phyloP scores from a whole-genome alignment of 2,888 invertebrate genomes.

The Stenichneumon culpator region DNA sequence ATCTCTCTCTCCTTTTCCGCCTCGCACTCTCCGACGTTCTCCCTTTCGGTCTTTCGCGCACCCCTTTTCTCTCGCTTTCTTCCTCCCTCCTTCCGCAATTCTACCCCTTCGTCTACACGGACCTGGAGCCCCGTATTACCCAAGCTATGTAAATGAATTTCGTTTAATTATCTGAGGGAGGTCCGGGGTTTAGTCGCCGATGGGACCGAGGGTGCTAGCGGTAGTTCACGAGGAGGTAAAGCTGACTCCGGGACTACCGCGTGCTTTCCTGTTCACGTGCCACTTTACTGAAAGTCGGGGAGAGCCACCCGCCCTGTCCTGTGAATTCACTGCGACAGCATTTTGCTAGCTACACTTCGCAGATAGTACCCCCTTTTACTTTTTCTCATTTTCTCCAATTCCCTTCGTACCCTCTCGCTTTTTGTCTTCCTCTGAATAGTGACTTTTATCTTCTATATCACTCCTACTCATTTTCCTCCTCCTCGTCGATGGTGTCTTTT shows the following conservation, averaged over 20 bases:
- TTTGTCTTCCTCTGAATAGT: too few species aligned
- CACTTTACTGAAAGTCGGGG: slow-evolving; percentile 37
- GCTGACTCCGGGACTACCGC: slow-evolving; percentile 56
- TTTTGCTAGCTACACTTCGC: slow-evolving; percentile 69
- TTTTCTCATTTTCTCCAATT: too few species aligned
- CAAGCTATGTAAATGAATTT: slow-evolving; percentile 85
- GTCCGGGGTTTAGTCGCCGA: slow-evolving; percentile 70
- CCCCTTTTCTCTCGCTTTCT: slow-evolving; percentile 28
- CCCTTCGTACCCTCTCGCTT: too few species aligned
- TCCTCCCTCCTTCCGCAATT: slow-evolving; percentile 57
- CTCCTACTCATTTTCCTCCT: too few species aligned
- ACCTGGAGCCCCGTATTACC: slow-evolving; percentile 79
- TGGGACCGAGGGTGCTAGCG: slow-evolving; percentile 64
- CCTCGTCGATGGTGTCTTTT: too few species aligned
- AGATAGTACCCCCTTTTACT: too few species aligned
- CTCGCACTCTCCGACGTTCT: slow-evolving; percentile 22
- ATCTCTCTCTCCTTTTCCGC: slow-evolving; percentile 26
- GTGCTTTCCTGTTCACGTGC: slow-evolving; percentile 50
- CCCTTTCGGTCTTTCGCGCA: slow-evolving; percentile 1
- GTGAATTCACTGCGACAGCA: slow-evolving; percentile 77
- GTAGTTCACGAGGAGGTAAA: slow-evolving; percentile 62
- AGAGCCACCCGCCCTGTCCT: slow-evolving; percentile 43
- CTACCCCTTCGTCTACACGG: slow-evolving; percentile 57
- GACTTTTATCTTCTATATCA: too few species aligned
- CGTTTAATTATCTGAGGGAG: slow-evolving; percentile 83